Evolutionary conservation across 1,140 invertebrate genomes (phyloP), one percentile per base, ranked within the genome.

Genomic region (Choristoneura fumiferana): DNA sequence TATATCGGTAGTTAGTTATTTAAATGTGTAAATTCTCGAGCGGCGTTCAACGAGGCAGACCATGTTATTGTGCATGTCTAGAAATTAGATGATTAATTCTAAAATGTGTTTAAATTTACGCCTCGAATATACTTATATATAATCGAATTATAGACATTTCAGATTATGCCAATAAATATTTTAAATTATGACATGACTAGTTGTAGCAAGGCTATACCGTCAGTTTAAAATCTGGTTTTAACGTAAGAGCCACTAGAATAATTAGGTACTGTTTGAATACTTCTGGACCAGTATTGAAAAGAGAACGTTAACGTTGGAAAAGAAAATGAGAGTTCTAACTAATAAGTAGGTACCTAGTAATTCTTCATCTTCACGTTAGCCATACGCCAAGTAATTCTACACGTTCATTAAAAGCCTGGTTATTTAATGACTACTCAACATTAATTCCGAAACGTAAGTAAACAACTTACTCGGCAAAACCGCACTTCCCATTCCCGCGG

Each of bases 371-470:
- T n/a, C n/a, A n/a, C n/a, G n/a, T n/a, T n/a, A n/a, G n/a, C n/a
- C n/a, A n/a, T n/a, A n/a, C n/a, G n/a, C n/a, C n/a, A n/a, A n/a
- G n/a, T n/a, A n/a, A n/a, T n/a, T n/a, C n/a, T 29, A 29, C 22
- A 29, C 22, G 22, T 3, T 29, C 22, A 6, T 29, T 29, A 29
- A 29, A 29, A 29, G 22, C 22, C 22, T 29, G 15, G 40, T 43
- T 43, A 18, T 43, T 43, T 22, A 43, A 43, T 49, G 43, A 49
- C 9, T 29, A 18, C 40, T 49, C 22, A 29, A 18, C 12, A 29
- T 49, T 49, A 22, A 49, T 12, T 49, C 18, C 43, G n/a, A 49
- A 49, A 49, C 17, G 35, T 10, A 43, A 12, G 37, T 39, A 39
- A n/a, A 39, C 12, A 39, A 39, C 10, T 39, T 12, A 39, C 12